phyloP scores from a whole-genome alignment of 1,140 invertebrate species.

The Andrena cerasifolii region DNA sequence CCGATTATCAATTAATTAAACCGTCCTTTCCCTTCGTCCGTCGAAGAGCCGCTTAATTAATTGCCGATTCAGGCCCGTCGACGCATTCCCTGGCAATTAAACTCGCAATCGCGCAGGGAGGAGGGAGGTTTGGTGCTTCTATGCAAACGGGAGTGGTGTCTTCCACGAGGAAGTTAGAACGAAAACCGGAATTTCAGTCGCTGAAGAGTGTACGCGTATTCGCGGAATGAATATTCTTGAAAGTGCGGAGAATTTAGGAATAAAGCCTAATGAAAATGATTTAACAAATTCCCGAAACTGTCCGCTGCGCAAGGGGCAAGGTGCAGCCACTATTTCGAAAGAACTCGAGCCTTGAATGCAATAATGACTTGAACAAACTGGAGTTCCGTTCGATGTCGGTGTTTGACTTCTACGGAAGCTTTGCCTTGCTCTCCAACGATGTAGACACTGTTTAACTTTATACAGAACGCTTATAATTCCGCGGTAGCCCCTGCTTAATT shows the following conservation, averaged over 20 bases:
- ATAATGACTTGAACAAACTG: not conserved
- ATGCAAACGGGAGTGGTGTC: not conserved
- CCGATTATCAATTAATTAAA: constrained; percentile 53
- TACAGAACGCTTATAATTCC: constrained; percentile 15
- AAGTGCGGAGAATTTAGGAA: not conserved
- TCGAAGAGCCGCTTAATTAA: constrained; percentile 36
- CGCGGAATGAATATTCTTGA: too few relatives aligned
- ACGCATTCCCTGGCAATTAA: constrained; percentile 24
- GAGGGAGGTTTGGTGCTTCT: not conserved
- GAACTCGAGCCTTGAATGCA: not conserved
- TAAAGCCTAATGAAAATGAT: not conserved
- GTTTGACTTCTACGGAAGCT: not conserved
- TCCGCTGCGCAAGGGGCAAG: not conserved
- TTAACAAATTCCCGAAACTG: not conserved
- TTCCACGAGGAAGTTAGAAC: not conserved
- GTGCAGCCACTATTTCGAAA: not conserved
- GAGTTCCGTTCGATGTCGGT: not conserved
- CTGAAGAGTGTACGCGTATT: not conserved
- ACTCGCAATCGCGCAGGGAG: constrained; percentile 14
- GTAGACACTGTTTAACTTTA: constrained; percentile 22
- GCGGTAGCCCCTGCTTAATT: constrained; percentile 31
- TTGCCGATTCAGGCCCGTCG: constrained; percentile 33
- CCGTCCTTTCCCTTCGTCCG: constrained; percentile 30
- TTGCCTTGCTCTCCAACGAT: constrained; percentile 25
- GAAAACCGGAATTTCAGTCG: not conserved